Base-by-base conservation (phyloP, 2,113 vertebrate genomes). In the Apistogramma diplotaenia region DNA sequence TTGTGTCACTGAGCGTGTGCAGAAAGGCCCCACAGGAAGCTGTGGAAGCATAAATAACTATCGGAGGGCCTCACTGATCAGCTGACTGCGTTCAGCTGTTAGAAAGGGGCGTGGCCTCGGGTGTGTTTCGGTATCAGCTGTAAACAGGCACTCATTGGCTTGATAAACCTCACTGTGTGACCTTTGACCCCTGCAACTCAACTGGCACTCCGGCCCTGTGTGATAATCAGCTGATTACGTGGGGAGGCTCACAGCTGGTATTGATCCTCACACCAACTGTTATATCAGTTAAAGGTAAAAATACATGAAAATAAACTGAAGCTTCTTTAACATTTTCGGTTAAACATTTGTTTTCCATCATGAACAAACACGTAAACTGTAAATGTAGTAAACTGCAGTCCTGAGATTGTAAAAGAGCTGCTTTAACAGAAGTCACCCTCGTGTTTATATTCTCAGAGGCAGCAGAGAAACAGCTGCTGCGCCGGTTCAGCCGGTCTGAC, bases 41-140 rank as follows among this genome's bases (percentile, higher is more conserved):
- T 40, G 21, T 18, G 25, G 13, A 43, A 15, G 15, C 2, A 15
- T 43, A 43, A 12, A 4, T 5, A 43, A 15, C 40, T 4, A 43
- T 43, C 40, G 6, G 43, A 46, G 4, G 46, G 15, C 5, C 43
- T 46, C 43, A 18, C 16, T 15, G 46, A 46, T 65, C 37, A 18
- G 61, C 21, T 65, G 60, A 37, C 35, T 9, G 8, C n/a, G n/a
- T 10, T 62, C 37, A 23, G 60, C 35, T 43, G 35, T 40, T 11
- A 40, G 13, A 15, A 21, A 40, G 46, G 35, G 60, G 67, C 7
- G 57, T 23, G 79, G 82, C 51, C 58, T 77, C 15, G 61, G 79
- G 85, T 1, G 84, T 7, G 7, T 37, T 29, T 31, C 27, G n/a
- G 13, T 82, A 86, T 90, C 86, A 86, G 84, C 84, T 82, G 67